Percentiles rank a stretch among this genome's conserved stretches.
Evolutionary conservation across 2,797 vertebrate species (phyloP).

Genomic region (Sebastes steindachneri): DNA sequence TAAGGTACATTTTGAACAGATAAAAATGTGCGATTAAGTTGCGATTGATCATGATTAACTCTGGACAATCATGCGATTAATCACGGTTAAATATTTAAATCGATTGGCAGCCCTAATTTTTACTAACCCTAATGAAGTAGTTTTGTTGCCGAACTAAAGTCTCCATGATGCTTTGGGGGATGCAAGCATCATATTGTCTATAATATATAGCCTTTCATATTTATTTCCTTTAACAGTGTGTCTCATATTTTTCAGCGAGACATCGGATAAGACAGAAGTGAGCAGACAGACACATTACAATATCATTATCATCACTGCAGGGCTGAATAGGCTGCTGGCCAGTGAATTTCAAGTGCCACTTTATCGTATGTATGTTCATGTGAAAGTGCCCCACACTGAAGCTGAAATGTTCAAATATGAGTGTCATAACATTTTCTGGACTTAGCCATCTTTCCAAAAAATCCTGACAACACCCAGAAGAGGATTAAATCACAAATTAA

Average conservation of each 20-base stretch:
- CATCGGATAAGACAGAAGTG: not conserved
- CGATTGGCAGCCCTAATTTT: no score
- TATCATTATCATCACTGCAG: not conserved
- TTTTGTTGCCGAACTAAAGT: no score
- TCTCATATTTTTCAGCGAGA: no score
- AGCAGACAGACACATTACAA: not conserved
- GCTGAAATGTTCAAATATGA: not conserved
- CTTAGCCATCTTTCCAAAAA: not conserved
- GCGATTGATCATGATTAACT: no score
- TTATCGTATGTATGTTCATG: not conserved
- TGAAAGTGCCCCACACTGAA: not conserved
- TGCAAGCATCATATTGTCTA: not conserved
- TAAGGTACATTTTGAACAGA: no score
- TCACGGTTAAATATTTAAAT: no score
- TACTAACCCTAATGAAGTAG: no score
- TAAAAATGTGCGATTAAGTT: no score
- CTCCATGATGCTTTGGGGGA: not conserved
- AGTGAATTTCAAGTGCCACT: not conserved
- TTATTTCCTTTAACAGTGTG: no score
- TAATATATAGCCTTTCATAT: not conserved
- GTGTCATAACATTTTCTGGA: not conserved
- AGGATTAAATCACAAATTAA: conserved; percentile 41
- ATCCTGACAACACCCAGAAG: conserved; percentile 9
- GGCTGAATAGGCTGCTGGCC: not conserved
- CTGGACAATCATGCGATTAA: no score